These are phyloP conservation scores for Tragelaphus eurycerus DNA, from an alignment of 2,797 vertebrate genomes.

Conservation along the genomic window DNA sequence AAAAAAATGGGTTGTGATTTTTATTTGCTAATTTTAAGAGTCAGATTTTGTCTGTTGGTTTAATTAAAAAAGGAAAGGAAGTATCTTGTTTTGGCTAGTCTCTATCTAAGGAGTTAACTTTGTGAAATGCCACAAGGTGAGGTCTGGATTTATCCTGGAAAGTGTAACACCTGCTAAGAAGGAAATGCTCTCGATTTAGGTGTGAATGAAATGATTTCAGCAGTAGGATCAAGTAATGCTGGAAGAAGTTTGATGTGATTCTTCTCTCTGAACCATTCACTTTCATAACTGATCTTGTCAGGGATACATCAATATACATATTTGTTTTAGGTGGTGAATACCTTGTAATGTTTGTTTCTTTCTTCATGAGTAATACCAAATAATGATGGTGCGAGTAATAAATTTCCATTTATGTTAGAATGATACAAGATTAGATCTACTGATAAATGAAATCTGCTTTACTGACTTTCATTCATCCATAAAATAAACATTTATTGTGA, in stretches of 20 bases:
- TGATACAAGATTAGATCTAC: neutral
- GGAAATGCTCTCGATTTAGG: neutral
- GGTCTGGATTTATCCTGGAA: neutral
- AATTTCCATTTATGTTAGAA: neutral
- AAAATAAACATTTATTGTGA: neutral
- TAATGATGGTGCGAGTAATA: neutral
- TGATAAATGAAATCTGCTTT: neutral
- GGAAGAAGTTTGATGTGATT: neutral
- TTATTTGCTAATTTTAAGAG: slow-evolving; percentile 27
- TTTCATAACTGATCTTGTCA: neutral
- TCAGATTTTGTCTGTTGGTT: neutral
- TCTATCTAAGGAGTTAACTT: neutral
- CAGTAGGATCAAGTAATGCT: neutral
- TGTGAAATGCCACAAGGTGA: neutral
- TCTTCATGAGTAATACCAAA: neutral
- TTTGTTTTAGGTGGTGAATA: neutral
- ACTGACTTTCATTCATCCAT: neutral
- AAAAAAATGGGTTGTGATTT: neutral
- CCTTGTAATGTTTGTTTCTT: neutral
- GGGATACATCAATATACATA: neutral
- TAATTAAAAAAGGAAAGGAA: slow-evolving; percentile 11
- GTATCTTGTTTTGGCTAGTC: neutral
- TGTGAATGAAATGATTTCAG: neutral
- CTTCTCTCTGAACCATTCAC: neutral
- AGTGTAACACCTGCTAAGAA: neutral